Conservation (phyloP, 2,888 invertebrate genomes). For the Nymphalis urticae region DNA sequence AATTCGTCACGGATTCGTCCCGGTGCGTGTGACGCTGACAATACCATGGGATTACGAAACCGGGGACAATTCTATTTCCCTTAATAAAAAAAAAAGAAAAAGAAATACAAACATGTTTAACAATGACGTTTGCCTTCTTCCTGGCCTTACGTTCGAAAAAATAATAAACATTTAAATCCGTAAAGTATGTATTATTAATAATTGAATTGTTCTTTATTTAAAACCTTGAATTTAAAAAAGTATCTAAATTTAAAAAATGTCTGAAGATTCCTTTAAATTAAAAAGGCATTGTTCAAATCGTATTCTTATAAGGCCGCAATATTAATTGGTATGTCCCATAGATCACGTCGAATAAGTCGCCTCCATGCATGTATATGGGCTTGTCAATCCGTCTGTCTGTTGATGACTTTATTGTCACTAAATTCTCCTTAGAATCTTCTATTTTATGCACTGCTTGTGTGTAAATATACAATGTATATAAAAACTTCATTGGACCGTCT, state of each 20-base stretch:
- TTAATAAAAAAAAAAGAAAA: not conserved
- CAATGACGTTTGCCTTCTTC: not conserved
- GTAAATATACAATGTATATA: too few species aligned
- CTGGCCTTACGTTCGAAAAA: not conserved
- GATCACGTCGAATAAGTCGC: conserved; percentile 53
- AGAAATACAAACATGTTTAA: not conserved
- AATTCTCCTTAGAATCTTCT: conserved; percentile 54
- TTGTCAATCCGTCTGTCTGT: conserved; percentile 50
- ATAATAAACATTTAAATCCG: too few species aligned
- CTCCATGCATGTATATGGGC: conserved; percentile 15
- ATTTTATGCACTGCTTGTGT: conserved; percentile 41
- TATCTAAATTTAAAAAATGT: too few species aligned
- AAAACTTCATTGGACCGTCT: too few species aligned
- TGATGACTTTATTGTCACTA: conserved; percentile 66
- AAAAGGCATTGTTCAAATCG: not conserved
- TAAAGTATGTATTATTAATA: too few species aligned
- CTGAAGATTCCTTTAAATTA: not conserved
- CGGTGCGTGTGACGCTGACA: conserved; percentile 48
- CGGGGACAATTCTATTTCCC: conserved; percentile 35
- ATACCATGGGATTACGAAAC: conserved; percentile 43
- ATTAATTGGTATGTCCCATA: conserved; percentile 36
- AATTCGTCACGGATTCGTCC: conserved; percentile 73
- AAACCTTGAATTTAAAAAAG: too few species aligned
- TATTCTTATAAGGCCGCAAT: conserved; percentile 8
- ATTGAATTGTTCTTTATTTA: too few species aligned